These are phyloP conservation scores for Phrynocephalus vlangalii DNA, from an alignment of 2,797 vertebrate species.

Conservation along the genomic window DNA sequence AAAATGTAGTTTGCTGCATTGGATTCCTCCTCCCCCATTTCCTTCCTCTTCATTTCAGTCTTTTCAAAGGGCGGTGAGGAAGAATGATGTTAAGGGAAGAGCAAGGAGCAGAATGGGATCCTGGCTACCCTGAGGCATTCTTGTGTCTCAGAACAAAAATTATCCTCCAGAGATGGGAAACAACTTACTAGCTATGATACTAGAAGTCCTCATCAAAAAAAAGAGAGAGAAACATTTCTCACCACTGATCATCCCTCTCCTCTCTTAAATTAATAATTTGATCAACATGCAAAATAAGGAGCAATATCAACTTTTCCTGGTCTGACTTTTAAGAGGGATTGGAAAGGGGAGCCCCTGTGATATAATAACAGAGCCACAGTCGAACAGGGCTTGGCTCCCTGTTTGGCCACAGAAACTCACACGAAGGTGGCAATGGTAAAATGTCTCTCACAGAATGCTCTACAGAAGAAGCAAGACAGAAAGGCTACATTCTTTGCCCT, in stretches of 20 bases:
- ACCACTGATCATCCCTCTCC: too few relatives aligned
- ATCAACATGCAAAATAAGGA: background rate
- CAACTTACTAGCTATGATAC: too few relatives aligned
- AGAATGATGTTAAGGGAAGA: background rate
- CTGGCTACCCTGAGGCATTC: background rate
- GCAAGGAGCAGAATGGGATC: too few relatives aligned
- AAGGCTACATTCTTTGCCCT: background rate
- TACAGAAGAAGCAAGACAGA: background rate
- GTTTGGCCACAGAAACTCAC: background rate
- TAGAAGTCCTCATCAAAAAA: too few relatives aligned
- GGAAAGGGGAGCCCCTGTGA: too few relatives aligned
- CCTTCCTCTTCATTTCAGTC: background rate
- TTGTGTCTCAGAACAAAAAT: too few relatives aligned
- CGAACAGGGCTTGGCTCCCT: too few relatives aligned
- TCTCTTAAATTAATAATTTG: background rate
- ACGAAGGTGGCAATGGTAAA: too few relatives aligned
- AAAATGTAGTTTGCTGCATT: constrained; percentile 31
- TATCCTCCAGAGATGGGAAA: too few relatives aligned
- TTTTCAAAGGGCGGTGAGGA: background rate
- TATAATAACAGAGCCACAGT: too few relatives aligned
- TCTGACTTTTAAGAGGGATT: too few relatives aligned
- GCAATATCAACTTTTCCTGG: background rate
- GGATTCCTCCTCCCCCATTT: background rate
- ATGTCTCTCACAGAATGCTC: background rate
- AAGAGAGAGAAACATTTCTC: too few relatives aligned